phyloP scores from a whole-genome alignment of 2,113 vertebrate genomes.

The Paracanthobrama guichenoti region DNA sequence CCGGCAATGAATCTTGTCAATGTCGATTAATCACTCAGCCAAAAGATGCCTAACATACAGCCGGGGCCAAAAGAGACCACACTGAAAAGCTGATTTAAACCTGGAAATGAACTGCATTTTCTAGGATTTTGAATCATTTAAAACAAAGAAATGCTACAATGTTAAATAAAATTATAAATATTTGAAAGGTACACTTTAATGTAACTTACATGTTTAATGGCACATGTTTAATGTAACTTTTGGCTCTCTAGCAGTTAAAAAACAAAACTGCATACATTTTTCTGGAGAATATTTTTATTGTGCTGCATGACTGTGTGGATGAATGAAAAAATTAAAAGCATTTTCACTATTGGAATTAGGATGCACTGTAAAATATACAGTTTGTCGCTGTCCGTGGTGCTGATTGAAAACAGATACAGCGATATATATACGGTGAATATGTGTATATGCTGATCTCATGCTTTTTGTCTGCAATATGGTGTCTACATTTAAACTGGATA shows the following conservation, averaged over 20 bases:
- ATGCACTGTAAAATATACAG: neutral
- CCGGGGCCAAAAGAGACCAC: neutral
- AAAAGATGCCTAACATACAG: neutral
- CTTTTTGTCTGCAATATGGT: slow-evolving; percentile 39
- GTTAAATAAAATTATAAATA: neutral
- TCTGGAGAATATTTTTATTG: no score
- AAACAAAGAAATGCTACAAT: neutral
- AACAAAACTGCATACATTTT: no score
- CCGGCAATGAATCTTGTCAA: slow-evolving; percentile 20
- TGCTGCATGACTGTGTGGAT: no score
- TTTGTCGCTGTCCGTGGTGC: neutral
- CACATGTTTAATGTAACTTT: neutral
- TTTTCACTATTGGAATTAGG: neutral
- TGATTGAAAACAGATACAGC: neutral
- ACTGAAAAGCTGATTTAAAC: neutral
- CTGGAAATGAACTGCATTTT: neutral
- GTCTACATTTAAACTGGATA: slow-evolving; percentile 44
- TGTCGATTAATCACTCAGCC: slow-evolving; percentile 7
- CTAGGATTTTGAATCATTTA: neutral
- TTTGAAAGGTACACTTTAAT: neutral
- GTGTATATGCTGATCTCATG: neutral
- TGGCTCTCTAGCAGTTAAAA: no score
- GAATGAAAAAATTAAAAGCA: neutral
- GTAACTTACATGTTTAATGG: neutral
- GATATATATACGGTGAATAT: neutral